phyloP scores from a whole-genome alignment of 2,797 vertebrate genomes.

The Sternotherus odoratus region DNA sequence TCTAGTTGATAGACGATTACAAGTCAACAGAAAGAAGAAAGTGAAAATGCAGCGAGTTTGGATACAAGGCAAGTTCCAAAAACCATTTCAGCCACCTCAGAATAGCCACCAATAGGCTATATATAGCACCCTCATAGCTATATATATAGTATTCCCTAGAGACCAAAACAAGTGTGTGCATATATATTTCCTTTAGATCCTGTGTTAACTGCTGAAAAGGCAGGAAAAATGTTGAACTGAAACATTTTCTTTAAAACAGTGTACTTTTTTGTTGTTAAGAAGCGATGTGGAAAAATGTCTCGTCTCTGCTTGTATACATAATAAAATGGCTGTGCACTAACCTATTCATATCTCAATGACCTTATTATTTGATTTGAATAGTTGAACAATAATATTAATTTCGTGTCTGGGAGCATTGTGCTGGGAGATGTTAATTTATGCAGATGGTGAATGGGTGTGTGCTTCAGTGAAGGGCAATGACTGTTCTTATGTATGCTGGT shows the following conservation, averaged over 20 bases:
- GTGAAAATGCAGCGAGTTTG: conserved; percentile 92
- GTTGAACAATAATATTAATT: not conserved
- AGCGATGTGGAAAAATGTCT: not conserved
- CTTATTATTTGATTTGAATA: conserved; percentile 21
- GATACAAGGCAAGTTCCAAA: conserved; percentile 95
- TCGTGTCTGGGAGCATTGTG: not conserved
- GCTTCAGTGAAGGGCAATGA: not conserved
- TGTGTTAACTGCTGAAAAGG: conserved; percentile 28
- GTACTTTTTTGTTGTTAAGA: not conserved
- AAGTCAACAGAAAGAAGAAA: conserved; percentile 94
- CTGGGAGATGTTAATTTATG: not conserved
- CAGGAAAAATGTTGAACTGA: conserved; percentile 18
- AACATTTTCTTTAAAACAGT: conserved; percentile 1
- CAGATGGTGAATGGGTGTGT: not conserved
- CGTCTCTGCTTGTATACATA: conserved; percentile 36
- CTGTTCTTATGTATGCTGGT: not conserved
- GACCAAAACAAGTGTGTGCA: conserved; percentile 27
- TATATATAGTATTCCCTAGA: conserved; percentile 1
- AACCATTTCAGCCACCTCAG: conserved; percentile 69
- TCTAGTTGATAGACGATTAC: conserved; percentile 90
- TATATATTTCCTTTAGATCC: not conserved
- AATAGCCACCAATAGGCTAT: conserved; percentile 22
- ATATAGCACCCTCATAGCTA: conserved; percentile 24
- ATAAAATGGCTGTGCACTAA: not conserved
- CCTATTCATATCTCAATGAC: conserved; percentile 30